Evolutionary conservation across 2,113 vertebrate genomes (phyloP).

Genomic region (Calidris pugnax): DNA sequence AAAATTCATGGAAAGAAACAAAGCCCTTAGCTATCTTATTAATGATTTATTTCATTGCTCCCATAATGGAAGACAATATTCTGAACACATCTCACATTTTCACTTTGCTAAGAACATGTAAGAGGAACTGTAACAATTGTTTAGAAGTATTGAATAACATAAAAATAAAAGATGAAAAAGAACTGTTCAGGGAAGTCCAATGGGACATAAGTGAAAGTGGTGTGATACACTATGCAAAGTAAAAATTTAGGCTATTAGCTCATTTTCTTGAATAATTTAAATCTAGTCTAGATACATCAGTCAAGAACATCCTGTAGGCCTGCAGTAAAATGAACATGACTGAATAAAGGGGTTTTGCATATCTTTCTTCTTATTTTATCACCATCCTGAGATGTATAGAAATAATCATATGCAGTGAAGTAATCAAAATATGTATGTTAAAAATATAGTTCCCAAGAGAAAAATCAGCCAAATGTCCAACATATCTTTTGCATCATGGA

Average conservation of each 20-base stretch:
- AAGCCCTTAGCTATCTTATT: not conserved
- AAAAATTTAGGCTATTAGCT: not conserved
- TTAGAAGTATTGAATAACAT: not conserved
- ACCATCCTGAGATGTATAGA: not conserved
- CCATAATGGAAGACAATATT: not conserved
- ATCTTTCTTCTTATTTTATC: not conserved
- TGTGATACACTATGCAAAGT: not conserved
- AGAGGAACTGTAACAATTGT: not conserved
- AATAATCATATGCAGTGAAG: not conserved
- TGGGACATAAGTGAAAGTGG: not conserved
- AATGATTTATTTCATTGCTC: not conserved
- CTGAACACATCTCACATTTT: not conserved
- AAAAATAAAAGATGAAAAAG: not conserved
- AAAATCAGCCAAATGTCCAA: not conserved
- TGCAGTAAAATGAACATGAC: not conserved
- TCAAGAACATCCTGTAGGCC: not conserved
- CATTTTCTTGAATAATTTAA: slow-evolving; percentile 11
- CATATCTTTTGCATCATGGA: not conserved
- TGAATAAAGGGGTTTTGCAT: not conserved
- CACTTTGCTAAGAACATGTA: not conserved
- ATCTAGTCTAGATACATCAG: not conserved
- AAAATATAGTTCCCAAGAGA: not conserved
- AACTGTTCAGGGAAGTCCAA: not conserved
- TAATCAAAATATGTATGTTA: not conserved
- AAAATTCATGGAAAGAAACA: not conserved